Evolutionary conservation across 1,140 invertebrate genomes (phyloP).

Genomic region (Brachionus plicatilis): DNA sequence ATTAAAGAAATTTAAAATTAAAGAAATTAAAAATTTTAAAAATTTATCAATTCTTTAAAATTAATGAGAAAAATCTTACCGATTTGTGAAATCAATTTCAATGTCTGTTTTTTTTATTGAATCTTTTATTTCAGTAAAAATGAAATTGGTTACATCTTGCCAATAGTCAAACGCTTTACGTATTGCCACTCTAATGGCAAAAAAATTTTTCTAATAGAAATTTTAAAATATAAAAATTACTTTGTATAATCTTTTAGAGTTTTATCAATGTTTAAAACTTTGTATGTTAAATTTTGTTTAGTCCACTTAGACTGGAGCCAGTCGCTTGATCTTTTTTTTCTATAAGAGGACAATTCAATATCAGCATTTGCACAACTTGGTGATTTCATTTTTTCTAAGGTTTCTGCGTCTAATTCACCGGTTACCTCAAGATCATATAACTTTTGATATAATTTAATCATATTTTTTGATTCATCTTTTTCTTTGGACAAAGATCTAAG

Average conservation of each 20-base stretch:
- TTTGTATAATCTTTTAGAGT: neutral
- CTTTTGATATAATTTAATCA: neutral
- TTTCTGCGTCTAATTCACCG: neutral
- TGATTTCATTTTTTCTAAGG: neutral
- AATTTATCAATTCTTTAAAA: neutral
- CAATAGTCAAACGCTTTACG: neutral
- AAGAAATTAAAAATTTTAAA: neutral
- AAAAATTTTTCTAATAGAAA: neutral
- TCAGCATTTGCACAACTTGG: slow-evolving; percentile 29
- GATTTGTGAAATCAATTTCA: slow-evolving; percentile 1
- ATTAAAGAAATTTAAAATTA: too few relatives aligned
- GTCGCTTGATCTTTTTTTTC: neutral
- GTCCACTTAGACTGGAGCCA: neutral
- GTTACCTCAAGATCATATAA: neutral
- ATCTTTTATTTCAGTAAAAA: neutral
- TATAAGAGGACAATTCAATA: neutral
- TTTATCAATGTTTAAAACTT: neutral
- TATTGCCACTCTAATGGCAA: neutral
- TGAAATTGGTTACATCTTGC: slow-evolving; percentile 1
- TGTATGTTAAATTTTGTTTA: neutral
- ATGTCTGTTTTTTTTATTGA: neutral
- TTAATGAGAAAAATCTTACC: neutral
- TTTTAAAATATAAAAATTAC: neutral
- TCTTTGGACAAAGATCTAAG: neutral
- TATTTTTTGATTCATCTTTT: neutral